phyloP scores from a whole-genome alignment of 1,140 invertebrate species.

The Brachionus rotundiformis region DNA sequence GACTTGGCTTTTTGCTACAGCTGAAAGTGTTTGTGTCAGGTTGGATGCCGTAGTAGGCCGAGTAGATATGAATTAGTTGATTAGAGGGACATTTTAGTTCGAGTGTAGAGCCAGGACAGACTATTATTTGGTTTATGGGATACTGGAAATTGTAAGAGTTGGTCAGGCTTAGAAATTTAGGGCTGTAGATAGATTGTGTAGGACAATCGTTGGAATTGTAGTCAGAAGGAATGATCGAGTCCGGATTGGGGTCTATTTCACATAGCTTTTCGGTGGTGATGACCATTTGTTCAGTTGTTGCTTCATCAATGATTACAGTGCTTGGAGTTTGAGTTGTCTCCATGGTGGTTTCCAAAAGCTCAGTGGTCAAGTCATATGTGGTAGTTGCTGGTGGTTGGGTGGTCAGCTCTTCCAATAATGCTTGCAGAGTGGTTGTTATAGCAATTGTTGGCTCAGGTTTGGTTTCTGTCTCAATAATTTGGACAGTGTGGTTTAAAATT shows the following conservation, averaged over 20 bases:
- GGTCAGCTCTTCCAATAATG: background rate
- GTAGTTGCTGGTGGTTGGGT: background rate
- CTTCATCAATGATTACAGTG: background rate
- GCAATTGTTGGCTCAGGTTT: background rate
- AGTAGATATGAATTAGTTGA: slow-evolving; percentile 22
- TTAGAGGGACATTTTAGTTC: slow-evolving; percentile 26
- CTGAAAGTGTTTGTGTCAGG: slow-evolving; percentile 14
- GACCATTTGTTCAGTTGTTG: background rate
- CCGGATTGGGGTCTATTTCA: background rate
- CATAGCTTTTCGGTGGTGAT: background rate
- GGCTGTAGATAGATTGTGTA: slow-evolving; percentile 29
- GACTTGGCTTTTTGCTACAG: background rate
- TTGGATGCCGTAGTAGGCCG: slow-evolving; percentile 48
- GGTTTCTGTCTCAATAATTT: background rate
- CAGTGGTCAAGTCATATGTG: too few relatives aligned
- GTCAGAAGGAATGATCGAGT: background rate
- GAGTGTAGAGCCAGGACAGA: slow-evolving; percentile 26
- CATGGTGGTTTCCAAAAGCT: background rate
- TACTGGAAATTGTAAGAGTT: slow-evolving; percentile 14
- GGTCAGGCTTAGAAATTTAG: slow-evolving; percentile 15
- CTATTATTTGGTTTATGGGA: slow-evolving; percentile 41
- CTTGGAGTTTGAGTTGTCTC: background rate
- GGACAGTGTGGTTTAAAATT: background rate
- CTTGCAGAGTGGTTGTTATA: background rate
- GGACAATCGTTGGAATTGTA: slow-evolving; percentile 25